Percentiles rank a stretch among this genome's conserved stretches.
phyloP scores from a whole-genome alignment of 2,888 invertebrate genomes.

The Amiota minor region DNA sequence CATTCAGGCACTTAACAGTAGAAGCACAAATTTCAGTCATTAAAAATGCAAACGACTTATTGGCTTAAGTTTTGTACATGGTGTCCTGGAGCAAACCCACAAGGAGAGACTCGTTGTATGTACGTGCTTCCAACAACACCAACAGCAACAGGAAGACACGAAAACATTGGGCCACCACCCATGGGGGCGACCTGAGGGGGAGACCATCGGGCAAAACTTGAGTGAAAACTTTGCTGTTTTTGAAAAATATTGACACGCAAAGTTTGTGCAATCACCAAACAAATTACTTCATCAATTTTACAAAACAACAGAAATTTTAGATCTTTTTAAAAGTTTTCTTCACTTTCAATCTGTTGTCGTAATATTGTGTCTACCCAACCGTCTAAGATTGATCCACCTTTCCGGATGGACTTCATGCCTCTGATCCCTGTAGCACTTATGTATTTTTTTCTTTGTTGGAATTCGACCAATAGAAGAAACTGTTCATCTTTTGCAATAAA shows the following conservation, averaged over 20 bases:
- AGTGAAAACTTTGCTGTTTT: constrained; percentile 43
- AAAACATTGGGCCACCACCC: too few species aligned
- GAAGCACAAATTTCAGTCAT: constrained; percentile 49
- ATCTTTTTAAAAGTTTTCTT: constrained; percentile 60
- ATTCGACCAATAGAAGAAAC: constrained; percentile 43
- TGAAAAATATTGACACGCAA: constrained; percentile 63
- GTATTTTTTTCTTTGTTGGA: neutral
- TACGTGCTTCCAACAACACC: neutral
- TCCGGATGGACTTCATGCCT: neutral
- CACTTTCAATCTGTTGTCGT: constrained; percentile 7
- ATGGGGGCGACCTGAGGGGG: neutral
- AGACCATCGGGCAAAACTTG: constrained; percentile 5
- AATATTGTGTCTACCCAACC: too few species aligned
- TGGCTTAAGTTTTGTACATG: constrained; percentile 34
- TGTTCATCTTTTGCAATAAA: constrained; percentile 62
- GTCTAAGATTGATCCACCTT: neutral
- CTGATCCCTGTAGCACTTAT: neutral
- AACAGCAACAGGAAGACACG: neutral
- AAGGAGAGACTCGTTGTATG: neutral
- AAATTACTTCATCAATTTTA: constrained; percentile 67
- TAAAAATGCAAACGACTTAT: constrained; percentile 55
- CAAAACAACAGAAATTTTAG: constrained; percentile 64
- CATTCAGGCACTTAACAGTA: constrained; percentile 42
- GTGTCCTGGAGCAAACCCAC: neutral
- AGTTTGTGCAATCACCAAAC: constrained; percentile 66